Evolutionary conservation across 2,113 vertebrate species (phyloP).

Genomic region (Prolemur simus): DNA sequence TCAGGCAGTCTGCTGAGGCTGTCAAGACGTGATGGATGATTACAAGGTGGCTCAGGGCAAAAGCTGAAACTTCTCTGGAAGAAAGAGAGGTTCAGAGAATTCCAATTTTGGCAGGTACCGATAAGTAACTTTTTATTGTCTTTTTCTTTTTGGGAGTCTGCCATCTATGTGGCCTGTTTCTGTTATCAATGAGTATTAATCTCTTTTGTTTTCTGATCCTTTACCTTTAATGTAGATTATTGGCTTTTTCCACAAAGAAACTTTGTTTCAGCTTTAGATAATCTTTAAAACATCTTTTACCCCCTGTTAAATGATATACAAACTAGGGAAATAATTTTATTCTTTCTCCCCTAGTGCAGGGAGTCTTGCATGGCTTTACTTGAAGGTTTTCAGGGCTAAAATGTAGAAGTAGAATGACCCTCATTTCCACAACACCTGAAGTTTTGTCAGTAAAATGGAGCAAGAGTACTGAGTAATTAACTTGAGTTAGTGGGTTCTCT

Average conservation of each 20-base stretch:
- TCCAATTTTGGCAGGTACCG: not conserved
- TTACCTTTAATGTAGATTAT: not conserved
- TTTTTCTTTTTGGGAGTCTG: not conserved
- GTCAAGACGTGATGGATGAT: not conserved
- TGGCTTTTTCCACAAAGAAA: constrained; percentile 14
- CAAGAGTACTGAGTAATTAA: not conserved
- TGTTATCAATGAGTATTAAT: constrained; percentile 58
- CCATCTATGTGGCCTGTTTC: not conserved
- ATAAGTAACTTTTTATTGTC: not conserved
- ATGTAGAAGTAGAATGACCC: not conserved
- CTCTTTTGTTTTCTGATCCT: constrained; percentile 40
- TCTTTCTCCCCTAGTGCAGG: not conserved
- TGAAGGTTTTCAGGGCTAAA: constrained; percentile 5
- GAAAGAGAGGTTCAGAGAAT: constrained; percentile 51
- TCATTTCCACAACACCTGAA: constrained; percentile 4
- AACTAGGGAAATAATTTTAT: not conserved
- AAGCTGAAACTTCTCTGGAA: constrained; percentile 24
- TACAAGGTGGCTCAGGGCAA: constrained; percentile 33
- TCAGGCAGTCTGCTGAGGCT: constrained; percentile 37
- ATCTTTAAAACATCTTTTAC: not conserved
- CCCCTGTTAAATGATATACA: not conserved
- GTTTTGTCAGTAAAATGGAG: not conserved
- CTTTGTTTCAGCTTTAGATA: constrained; percentile 7
- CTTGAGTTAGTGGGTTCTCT: constrained; percentile 4
- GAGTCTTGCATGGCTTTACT: not conserved